Conservation (phyloP, 2,888 invertebrate species). For the Criorhina ranunculi region DNA sequence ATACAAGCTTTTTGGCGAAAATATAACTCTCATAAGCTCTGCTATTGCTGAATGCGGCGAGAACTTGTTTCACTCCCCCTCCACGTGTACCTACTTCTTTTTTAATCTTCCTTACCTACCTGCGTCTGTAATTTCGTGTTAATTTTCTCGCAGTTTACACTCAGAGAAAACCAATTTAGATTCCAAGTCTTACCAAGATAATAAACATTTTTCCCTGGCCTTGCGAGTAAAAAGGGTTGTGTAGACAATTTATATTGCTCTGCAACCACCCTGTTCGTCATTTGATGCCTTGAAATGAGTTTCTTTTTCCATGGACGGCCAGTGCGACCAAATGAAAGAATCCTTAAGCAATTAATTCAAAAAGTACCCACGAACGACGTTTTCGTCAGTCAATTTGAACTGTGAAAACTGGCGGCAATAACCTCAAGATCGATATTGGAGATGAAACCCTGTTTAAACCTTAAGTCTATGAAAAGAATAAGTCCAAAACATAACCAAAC, state of each 20-base stretch:
- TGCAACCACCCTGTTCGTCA: background rate
- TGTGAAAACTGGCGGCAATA: too few species aligned
- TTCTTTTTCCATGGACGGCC: background rate
- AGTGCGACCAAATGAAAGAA: background rate
- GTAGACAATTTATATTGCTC: background rate
- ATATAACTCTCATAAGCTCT: background rate
- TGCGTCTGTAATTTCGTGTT: background rate
- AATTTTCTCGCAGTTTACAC: background rate
- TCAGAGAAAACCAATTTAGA: background rate
- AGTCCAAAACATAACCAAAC: too few species aligned
- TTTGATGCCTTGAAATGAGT: background rate
- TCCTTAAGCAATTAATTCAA: background rate
- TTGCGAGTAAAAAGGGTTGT: background rate
- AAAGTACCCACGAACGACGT: too few species aligned
- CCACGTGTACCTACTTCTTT: background rate
- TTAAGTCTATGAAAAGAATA: too few species aligned
- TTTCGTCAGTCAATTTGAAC: too few species aligned
- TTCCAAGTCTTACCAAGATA: background rate
- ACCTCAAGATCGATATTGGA: too few species aligned
- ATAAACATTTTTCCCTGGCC: background rate
- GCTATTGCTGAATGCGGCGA: background rate
- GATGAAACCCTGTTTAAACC: too few species aligned
- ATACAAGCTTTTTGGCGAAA: background rate
- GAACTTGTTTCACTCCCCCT: background rate
- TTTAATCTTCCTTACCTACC: background rate